These are phyloP conservation scores for Therioaphis trifolii DNA, from an alignment of 2,888 invertebrate genomes.

Conservation along the genomic window DNA sequence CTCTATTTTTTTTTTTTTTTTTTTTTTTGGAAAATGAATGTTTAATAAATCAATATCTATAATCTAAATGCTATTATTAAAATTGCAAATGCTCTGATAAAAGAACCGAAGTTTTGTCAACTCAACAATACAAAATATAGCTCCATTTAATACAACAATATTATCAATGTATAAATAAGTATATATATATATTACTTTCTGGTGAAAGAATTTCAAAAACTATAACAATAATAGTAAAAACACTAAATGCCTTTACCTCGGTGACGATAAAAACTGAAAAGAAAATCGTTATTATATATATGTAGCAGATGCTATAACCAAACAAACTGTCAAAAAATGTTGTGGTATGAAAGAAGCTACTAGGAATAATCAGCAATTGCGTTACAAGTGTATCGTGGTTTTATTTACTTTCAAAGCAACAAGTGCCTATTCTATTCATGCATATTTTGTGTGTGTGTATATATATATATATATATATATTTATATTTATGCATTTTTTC, in stretches of 20 bases:
- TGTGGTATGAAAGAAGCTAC: slow-evolving; percentile 8
- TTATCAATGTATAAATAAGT: no score
- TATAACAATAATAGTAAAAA: slow-evolving; percentile 1
- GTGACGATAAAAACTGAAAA: slow-evolving; percentile 8
- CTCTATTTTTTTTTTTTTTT: neutral
- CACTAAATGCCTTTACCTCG: neutral
- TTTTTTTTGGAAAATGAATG: no score
- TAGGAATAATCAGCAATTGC: slow-evolving; percentile 19
- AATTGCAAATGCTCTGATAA: neutral
- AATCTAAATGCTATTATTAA: no score
- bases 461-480: no score
- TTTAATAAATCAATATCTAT: no score
- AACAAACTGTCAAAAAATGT: neutral
- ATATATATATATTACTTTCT: neutral
- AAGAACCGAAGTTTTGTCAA: neutral
- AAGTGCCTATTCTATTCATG: neutral
- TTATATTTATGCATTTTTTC: no score
- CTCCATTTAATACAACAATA: neutral
- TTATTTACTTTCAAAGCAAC: slow-evolving; percentile 29
- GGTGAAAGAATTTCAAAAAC: neutral
- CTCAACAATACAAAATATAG: neutral
- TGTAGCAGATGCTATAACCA: no score
- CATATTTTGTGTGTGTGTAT: no score
- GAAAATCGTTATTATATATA: neutral
- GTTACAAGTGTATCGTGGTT: neutral